phyloP scores from a whole-genome alignment of 2,888 invertebrate species.

The Calameuta idolon region DNA sequence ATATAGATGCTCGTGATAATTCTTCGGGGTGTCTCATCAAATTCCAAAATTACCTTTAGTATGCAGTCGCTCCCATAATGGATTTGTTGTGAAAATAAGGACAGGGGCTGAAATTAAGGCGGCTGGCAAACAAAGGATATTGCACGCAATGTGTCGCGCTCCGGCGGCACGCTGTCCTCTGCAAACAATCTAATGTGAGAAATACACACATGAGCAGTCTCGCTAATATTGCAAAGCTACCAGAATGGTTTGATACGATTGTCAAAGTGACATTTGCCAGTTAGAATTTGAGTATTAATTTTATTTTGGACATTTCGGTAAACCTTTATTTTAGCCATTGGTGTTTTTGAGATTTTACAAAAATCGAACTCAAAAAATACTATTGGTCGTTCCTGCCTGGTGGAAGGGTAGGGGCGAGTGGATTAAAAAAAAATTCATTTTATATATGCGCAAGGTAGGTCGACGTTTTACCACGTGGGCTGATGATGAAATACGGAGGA shows the following conservation, averaged over 20 bases:
- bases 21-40: slow-evolving; percentile 4
- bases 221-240: slow-evolving; percentile 10
- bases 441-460: neutral
- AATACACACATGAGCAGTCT: slow-evolving; percentile 55
- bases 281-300: too few relatives aligned
- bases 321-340: too few relatives aligned
- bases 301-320: too few relatives aligned
- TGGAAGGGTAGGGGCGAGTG: neutral
- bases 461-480: neutral
- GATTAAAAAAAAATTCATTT: neutral
- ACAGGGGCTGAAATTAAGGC: slow-evolving; percentile 51
- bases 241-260: slow-evolving; percentile 38
- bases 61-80: slow-evolving; percentile 32
- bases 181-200: slow-evolving; percentile 64
- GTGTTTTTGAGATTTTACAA: too few relatives aligned
- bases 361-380: neutral
- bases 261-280: slow-evolving; percentile 13
- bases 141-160: slow-evolving; percentile 58
- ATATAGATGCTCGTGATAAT: slow-evolving; percentile 15
- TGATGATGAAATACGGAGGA: neutral
- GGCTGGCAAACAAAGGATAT: slow-evolving; percentile 61
- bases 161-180: slow-evolving; percentile 52
- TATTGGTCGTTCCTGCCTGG: neutral
- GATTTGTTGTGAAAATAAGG: slow-evolving; percentile 53
- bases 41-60: too few relatives aligned